A percentile compares a stretch with the other conserved stretches of the same genome.
Evolutionary conservation across 2,797 vertebrate species (phyloP).

Genomic region (Gallinago solitaria): DNA sequence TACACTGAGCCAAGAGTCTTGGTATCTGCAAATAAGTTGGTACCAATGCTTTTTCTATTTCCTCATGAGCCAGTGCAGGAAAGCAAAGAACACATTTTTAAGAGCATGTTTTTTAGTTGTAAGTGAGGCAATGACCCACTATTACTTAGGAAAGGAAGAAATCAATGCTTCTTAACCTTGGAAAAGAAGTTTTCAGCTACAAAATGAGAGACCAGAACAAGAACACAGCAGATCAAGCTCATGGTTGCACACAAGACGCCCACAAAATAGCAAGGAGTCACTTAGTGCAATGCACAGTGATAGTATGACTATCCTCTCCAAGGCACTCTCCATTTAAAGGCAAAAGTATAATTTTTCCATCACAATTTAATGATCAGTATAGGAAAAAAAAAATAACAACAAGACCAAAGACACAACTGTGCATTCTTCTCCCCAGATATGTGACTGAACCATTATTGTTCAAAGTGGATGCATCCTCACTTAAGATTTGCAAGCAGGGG

Average conservation of each 20-base stretch:
- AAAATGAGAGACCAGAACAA: not conserved
- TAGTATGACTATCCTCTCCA: not conserved
- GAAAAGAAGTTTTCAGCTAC: not conserved
- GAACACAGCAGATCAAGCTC: not conserved
- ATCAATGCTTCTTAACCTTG: not conserved
- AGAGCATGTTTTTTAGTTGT: not conserved
- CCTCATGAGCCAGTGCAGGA: not conserved
- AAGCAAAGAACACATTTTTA: conserved; percentile 1
- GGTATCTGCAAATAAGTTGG: not conserved
- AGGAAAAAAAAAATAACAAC: not conserved
- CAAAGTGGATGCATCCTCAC: not conserved
- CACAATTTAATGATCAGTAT: not conserved
- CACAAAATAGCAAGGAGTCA: not conserved
- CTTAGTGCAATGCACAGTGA: accelerated
- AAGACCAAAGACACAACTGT: not conserved
- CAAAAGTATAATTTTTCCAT: not conserved
- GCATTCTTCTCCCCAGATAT: not conserved
- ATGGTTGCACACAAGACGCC: not conserved
- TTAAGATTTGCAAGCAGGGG: not conserved
- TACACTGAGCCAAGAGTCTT: not conserved
- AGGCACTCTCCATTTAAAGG: not conserved
- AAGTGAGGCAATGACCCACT: not conserved
- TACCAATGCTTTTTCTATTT: not conserved
- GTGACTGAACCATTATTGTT: not conserved
- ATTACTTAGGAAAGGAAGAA: not conserved